Evolutionary conservation across 2,888 invertebrate species (phyloP).

Genomic region (Drosophila meridionalis): DNA sequence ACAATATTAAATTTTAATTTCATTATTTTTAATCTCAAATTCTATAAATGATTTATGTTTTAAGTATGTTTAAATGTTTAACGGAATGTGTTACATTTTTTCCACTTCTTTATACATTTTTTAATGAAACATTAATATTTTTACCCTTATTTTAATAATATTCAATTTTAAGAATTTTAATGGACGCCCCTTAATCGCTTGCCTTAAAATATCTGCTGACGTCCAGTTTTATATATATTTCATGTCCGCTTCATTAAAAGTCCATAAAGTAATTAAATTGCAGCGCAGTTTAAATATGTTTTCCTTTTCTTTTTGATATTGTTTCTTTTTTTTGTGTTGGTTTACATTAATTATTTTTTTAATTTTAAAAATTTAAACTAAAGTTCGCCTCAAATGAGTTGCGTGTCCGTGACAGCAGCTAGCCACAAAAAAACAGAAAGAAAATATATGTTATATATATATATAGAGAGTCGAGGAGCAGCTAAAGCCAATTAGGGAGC

Average conservation of each 20-base stretch:
- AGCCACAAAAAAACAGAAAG: neutral
- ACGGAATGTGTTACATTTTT: too few species aligned
- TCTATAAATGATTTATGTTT: too few species aligned
- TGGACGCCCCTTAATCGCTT: neutral
- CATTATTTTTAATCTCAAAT: too few species aligned
- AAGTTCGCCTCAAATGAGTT: conserved; percentile 30
- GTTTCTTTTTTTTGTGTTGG: neutral
- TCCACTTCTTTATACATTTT: too few species aligned
- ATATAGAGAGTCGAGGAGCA: neutral
- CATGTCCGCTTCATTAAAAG: conserved; percentile 23
- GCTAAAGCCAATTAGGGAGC: conserved; percentile 52
- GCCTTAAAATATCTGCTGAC: conserved; percentile 12
- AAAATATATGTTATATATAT: neutral
- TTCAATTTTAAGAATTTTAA: neutral
- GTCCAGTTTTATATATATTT: conserved; percentile 11
- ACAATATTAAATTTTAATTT: too few species aligned
- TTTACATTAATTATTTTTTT: neutral
- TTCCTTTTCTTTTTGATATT: neutral
- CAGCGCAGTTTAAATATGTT: conserved; percentile 10
- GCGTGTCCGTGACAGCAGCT: conserved; percentile 8
- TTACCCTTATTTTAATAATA: neutral
- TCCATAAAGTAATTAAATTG: conserved; percentile 50
- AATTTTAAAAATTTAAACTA: conserved; percentile 4
- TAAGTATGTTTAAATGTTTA: too few species aligned
- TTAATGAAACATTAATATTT: neutral